phyloP scores from a whole-genome alignment of 2,113 vertebrate genomes.

The Tretioscincus oriximinensis region DNA sequence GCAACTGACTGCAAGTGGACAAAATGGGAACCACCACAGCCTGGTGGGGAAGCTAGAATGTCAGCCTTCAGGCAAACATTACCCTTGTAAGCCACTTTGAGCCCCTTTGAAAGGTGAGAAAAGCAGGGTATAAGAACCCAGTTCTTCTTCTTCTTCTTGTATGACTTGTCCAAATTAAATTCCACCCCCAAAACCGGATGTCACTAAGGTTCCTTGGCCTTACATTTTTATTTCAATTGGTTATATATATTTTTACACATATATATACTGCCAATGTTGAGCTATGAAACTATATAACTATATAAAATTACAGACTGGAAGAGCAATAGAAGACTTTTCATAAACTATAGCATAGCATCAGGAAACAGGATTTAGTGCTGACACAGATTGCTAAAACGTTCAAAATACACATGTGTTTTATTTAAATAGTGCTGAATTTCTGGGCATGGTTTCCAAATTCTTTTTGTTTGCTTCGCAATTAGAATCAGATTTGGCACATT shows the following conservation, averaged over 20 bases:
- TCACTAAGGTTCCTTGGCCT: conserved; percentile 49
- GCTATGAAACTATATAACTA: neutral
- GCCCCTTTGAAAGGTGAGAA: too few species aligned
- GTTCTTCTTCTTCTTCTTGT: too few species aligned
- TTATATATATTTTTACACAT: neutral
- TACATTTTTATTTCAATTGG: conserved; percentile 41
- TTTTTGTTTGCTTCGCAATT: conserved; percentile 67
- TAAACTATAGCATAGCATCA: conserved; percentile 64
- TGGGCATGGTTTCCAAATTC: conserved; percentile 69
- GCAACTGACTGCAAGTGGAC: too few species aligned
- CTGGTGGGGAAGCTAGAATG: too few species aligned
- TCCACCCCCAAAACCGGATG: conserved; percentile 31
- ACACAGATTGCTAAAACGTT: conserved; percentile 63
- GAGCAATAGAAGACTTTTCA: conserved; percentile 53
- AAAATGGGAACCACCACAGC: too few species aligned
- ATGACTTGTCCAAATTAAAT: neutral
- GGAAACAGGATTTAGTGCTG: conserved; percentile 62
- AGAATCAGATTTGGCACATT: conserved; percentile 71
- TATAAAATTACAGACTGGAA: conserved; percentile 50
- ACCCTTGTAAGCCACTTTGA: too few species aligned
- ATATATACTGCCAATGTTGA: neutral
- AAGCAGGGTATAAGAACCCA: too few species aligned
- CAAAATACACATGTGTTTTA: conserved; percentile 70
- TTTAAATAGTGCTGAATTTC: conserved; percentile 68
- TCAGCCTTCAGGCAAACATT: too few species aligned